Evolutionary conservation across 2,113 vertebrate species (phyloP), one percentile per base, ranked within the genome.

Genomic region (Copsychus sechellarum): DNA sequence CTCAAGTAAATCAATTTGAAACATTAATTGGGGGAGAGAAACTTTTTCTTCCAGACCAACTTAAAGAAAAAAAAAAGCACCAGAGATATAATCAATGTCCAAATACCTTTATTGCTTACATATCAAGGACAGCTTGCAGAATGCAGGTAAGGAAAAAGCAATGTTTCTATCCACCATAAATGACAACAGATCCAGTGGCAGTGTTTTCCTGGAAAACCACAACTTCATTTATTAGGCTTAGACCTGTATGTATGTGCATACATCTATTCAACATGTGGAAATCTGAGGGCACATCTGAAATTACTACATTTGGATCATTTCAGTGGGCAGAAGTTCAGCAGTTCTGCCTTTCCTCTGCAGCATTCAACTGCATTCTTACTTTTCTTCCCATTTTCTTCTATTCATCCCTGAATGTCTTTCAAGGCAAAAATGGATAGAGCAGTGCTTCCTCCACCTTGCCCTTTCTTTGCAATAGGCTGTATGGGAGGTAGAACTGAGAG

Each of bases 1-100:
- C 91, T 95, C 36, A 79, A 96, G 81, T 94, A 98, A 97, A 97
- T 96, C 94, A 96, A 96, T 98, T 98, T 95, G 94, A 93, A 89
- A 86, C 79, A 81, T 93, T 96, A 95, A 89, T 95, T 97, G 90
- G 53, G 88, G 95, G 67, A 95, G 61, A 29, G 38, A 56, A 92
- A 92, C 81, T 84, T 95, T 84, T 84, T 95, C 60, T 97, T 92
- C 81, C 66, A 88, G 54, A 76, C 57, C 28, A 51, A 28, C 50
- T 90, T 76, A 45, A 26, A 26, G 36, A 14, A 58, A 22, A 11
- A 28, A 57, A 20, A 42, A n/a, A 2, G 10, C 16, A 48, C 36
- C 8, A 33, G 92, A 73, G 65, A n/a, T 82, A 60, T 43, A 60
- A 94, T 96, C 86, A 89, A 51, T 92, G 53, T 84, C 92, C 77